These are phyloP conservation scores for Tetanocera ferruginea DNA, from an alignment of 2,888 invertebrate species.

Conservation along the genomic window DNA sequence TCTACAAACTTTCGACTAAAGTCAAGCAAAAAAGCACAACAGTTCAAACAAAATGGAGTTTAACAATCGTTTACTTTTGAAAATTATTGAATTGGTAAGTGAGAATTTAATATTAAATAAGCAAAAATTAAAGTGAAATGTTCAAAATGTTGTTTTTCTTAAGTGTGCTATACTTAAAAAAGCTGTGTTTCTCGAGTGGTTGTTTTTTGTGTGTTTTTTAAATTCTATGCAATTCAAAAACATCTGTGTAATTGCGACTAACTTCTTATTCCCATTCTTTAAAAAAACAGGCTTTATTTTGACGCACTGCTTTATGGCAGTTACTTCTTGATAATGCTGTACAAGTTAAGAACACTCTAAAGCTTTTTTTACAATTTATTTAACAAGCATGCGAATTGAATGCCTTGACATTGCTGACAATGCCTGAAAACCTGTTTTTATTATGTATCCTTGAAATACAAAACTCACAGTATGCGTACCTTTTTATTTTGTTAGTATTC, in stretches of 20 bases:
- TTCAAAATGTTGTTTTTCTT: background rate
- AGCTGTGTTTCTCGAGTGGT: background rate
- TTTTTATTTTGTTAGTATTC: background rate
- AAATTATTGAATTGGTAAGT: conserved; percentile 68
- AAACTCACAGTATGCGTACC: too few species aligned
- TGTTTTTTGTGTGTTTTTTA: conserved; percentile 14
- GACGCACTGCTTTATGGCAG: background rate
- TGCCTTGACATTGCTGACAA: too few species aligned
- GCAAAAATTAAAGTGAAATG: too few species aligned
- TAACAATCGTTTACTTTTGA: conserved; percentile 66
- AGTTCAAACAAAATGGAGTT: conserved; percentile 60
- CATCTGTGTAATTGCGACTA: conserved; percentile 9
- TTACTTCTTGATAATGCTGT: too few species aligned
- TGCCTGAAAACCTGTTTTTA: too few species aligned
- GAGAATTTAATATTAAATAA: background rate
- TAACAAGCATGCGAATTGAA: too few species aligned
- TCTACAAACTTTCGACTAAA: background rate
- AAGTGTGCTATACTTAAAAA: background rate
- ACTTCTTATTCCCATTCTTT: background rate
- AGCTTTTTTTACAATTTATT: too few species aligned
- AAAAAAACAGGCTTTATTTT: too few species aligned
- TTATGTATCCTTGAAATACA: too few species aligned
- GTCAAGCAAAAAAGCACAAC: conserved; percentile 27
- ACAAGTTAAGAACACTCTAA: too few species aligned
- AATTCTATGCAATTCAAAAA: background rate